Percentiles rank a stretch among this genome's conserved stretches.
phyloP scores from a whole-genome alignment of 1,140 invertebrate species.

The Brachystomella parvula region DNA sequence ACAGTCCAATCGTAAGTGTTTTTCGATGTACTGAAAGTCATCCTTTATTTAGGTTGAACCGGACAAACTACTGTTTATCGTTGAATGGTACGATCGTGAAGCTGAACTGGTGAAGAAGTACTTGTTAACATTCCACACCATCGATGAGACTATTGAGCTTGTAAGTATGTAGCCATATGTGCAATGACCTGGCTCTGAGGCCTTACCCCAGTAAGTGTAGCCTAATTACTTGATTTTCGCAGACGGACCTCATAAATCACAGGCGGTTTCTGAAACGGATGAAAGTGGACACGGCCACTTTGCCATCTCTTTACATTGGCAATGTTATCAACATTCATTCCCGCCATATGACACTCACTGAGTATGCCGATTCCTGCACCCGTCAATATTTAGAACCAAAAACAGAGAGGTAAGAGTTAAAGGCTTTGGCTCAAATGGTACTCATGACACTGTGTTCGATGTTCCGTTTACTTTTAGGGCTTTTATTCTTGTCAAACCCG shows the following conservation, averaged over 20 bases:
- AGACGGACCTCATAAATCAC: constrained; percentile 68
- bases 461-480: constrained; percentile 52
- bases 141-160: constrained; percentile 67
- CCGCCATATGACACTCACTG: constrained; percentile 64
- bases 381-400: constrained; percentile 30
- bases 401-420: constrained; percentile 28
- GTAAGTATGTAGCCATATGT: constrained; percentile 43
- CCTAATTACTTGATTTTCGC: constrained; percentile 37
- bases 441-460: too few relatives aligned
- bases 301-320: constrained; percentile 66
- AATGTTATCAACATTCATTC: constrained; percentile 67
- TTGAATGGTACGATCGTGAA: constrained; percentile 74
- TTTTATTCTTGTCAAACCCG: constrained; percentile 66
- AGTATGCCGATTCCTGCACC: constrained; percentile 61
- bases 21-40: neutral
- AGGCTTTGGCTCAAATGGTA: constrained; percentile 2
- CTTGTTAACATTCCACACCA: constrained; percentile 63
- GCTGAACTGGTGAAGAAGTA: constrained; percentile 62
- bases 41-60: constrained; percentile 18
- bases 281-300: constrained; percentile 56
- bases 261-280: constrained; percentile 66
- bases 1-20: neutral
- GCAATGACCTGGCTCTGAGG: constrained; percentile 21
- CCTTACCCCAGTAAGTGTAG: constrained; percentile 19
- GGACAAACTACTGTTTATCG: constrained; percentile 51